Evolutionary conservation across 2,797 vertebrate species (phyloP).

Genomic region (Paguma larvata): DNA sequence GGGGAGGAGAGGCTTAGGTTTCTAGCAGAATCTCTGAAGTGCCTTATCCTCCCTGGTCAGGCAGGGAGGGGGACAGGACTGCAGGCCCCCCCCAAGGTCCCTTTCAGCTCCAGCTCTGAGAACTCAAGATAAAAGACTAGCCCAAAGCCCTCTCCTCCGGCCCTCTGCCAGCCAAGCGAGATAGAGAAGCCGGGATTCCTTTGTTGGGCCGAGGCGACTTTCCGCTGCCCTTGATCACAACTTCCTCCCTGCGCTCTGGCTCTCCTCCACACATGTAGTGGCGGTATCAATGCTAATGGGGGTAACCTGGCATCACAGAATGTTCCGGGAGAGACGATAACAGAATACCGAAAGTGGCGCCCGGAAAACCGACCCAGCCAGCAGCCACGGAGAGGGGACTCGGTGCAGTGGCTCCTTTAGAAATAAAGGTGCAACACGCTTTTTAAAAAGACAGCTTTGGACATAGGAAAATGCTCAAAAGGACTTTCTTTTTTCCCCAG

Average conservation of each 20-base stretch:
- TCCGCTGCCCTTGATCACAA: neutral
- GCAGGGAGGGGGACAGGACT: neutral
- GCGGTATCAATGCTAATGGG: neutral
- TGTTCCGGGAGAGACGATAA: neutral
- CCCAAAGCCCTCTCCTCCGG: neutral
- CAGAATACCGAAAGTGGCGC: neutral
- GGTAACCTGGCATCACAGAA: neutral
- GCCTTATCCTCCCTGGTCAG: neutral
- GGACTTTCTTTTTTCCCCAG: neutral
- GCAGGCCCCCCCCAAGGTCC: neutral
- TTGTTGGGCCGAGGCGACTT: neutral
- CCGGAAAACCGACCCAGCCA: neutral
- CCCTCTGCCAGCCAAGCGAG: neutral
- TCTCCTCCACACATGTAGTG: neutral
- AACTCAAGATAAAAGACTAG: neutral
- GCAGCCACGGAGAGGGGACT: rapidly evolving
- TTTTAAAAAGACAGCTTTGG: neutral
- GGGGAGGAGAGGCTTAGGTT: neutral
- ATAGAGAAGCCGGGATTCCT: neutral
- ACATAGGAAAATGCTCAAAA: neutral
- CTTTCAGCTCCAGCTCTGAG: neutral
- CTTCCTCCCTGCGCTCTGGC: neutral
- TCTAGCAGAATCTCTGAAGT: neutral
- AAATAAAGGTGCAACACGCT: neutral
- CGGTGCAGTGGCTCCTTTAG: neutral